A percentile compares a stretch with the other conserved stretches of the same genome.
Conservation (phyloP, 2,113 vertebrate species). For the Sclerurus mexicanus region DNA sequence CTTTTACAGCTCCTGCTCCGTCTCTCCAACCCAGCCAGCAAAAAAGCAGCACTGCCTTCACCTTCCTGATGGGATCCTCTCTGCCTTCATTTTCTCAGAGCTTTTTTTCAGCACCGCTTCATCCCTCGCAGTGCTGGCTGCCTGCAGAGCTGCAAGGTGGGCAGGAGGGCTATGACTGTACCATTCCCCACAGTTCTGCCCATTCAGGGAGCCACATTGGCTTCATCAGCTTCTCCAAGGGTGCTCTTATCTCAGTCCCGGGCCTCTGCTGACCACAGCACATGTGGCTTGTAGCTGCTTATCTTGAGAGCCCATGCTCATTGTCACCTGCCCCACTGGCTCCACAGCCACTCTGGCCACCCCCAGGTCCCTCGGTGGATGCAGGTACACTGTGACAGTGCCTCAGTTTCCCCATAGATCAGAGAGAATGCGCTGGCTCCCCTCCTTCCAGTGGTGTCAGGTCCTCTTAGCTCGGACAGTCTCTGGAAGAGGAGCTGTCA, state of each 20-base stretch:
- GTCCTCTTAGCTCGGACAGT: not conserved
- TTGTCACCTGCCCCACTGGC: not conserved
- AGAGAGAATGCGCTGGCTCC: not conserved
- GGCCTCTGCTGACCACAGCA: not conserved
- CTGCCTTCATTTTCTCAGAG: not conserved
- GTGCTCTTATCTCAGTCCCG: fast-evolving
- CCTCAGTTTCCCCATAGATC: not conserved
- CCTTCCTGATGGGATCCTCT: not conserved
- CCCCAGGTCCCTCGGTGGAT: not conserved
- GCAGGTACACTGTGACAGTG: fast-evolving
- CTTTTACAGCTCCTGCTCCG: not conserved
- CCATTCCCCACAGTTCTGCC: fast-evolving
- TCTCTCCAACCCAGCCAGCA: not conserved
- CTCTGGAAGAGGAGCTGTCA: not conserved
- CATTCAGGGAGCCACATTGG: fast-evolving
- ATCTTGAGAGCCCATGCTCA: not conserved
- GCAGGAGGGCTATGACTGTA: not conserved
- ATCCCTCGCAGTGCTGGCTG: not conserved
- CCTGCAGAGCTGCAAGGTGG: not conserved
- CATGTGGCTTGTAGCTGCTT: not conserved
- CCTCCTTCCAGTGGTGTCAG: not conserved
- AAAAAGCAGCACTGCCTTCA: not conserved
- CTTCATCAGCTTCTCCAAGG: not conserved
- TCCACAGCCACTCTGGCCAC: not conserved
- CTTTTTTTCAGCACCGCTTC: not conserved